phyloP scores from a whole-genome alignment of 2,888 invertebrate species.

The Tetramorium bicarinatum region DNA sequence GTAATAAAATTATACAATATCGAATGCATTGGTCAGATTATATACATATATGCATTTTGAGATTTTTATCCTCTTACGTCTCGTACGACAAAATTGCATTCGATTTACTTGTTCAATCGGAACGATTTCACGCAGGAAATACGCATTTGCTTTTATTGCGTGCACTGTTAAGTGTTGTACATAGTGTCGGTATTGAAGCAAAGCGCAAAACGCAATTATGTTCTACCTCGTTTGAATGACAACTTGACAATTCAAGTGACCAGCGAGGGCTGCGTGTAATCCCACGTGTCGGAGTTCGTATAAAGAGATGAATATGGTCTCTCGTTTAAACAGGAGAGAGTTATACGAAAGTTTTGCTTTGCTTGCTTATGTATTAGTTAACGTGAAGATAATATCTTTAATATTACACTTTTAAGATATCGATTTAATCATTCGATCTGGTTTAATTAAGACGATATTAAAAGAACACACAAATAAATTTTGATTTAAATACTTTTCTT shows the following conservation, averaged over 20 bases:
- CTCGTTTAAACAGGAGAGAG: neutral
- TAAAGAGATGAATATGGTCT: neutral
- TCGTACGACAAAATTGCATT: constrained; percentile 12
- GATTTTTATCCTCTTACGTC: neutral
- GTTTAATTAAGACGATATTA: neutral
- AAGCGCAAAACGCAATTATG: constrained; percentile 21
- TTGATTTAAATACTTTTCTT: neutral
- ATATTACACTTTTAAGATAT: neutral
- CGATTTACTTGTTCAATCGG: neutral
- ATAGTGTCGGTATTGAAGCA: neutral
- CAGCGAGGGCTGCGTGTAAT: neutral
- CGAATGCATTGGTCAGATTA: neutral
- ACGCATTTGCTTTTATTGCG: constrained; percentile 10
- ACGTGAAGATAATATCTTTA: neutral
- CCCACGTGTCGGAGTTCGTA: neutral
- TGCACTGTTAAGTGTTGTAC: neutral
- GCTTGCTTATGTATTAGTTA: neutral
- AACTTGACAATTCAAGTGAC: constrained; percentile 20
- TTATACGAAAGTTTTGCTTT: neutral
- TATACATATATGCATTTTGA: neutral
- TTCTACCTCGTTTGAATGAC: constrained; percentile 6
- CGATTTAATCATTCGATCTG: neutral
- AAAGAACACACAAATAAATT: neutral
- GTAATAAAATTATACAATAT: neutral
- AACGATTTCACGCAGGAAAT: neutral